Conservation (phyloP, 2,888 invertebrate species). For the Agonopterix subpropinquella region DNA sequence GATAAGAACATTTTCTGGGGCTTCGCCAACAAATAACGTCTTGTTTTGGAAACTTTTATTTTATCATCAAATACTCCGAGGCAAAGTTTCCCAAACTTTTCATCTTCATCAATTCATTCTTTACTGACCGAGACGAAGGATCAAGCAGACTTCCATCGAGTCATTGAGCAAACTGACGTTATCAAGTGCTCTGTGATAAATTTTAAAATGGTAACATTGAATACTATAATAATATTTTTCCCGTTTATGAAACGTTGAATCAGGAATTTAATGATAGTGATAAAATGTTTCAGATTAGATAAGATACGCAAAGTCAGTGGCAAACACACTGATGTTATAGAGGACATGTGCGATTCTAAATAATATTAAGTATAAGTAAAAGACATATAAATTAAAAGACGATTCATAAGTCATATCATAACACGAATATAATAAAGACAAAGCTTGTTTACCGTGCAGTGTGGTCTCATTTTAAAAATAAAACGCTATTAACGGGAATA, state of each 20-base stretch:
- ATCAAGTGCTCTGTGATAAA: no score
- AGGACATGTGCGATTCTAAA: no score
- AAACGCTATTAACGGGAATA: slow-evolving; percentile 25
- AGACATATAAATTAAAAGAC: no score
- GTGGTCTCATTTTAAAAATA: slow-evolving; percentile 20
- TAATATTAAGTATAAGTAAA: no score
- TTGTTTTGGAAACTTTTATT: slow-evolving; percentile 20
- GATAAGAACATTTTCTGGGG: slow-evolving; percentile 22
- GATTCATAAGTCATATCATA: no score
- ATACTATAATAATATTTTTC: no score
- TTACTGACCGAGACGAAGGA: no score
- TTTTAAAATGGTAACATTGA: no score
- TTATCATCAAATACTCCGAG: slow-evolving; percentile 17
- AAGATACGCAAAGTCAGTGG: background rate
- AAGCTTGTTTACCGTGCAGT: slow-evolving; percentile 1
- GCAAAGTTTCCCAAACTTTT: slow-evolving; percentile 15
- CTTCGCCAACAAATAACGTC: slow-evolving; percentile 13
- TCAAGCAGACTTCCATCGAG: no score
- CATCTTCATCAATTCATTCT: background rate
- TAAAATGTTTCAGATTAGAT: background rate
- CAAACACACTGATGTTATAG: slow-evolving; percentile 3
- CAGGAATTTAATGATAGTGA: background rate
- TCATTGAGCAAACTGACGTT: no score
- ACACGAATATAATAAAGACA: no score
- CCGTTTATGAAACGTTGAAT: background rate